Evolutionary conservation across 2,888 invertebrate species (phyloP).

Genomic region (Polietes domitor): DNA sequence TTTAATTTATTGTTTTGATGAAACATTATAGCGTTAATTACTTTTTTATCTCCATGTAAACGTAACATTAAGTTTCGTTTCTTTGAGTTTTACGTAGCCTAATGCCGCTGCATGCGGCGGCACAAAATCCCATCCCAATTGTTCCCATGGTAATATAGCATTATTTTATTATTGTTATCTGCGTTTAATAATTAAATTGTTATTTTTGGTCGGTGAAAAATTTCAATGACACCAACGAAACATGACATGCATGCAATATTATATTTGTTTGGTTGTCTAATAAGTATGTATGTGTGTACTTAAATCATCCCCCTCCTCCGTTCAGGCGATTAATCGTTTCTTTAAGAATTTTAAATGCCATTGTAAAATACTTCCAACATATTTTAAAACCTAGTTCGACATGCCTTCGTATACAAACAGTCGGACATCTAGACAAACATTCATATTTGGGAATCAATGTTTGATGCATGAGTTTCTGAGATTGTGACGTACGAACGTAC

Average conservation of each 20-base stretch:
- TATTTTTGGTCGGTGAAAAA: conserved; percentile 42
- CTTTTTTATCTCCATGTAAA: too few relatives aligned
- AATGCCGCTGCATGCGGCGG: not conserved
- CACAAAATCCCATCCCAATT: too few relatives aligned
- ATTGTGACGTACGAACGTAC: not conserved
- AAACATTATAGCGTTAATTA: too few relatives aligned
- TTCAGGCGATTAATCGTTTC: not conserved
- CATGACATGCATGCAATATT: conserved; percentile 61
- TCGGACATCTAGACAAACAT: not conserved
- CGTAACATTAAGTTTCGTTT: not conserved
- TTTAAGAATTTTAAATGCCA: conserved; percentile 3
- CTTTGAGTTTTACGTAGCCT: not conserved
- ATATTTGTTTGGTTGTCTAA: conserved; percentile 5
- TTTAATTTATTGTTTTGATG: too few relatives aligned
- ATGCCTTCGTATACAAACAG: not conserved
- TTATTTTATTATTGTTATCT: conserved; percentile 53
- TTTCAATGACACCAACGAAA: conserved; percentile 50
- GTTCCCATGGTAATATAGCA: not conserved
- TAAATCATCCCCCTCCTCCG: not conserved
- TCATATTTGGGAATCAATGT: not conserved
- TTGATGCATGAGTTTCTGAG: not conserved
- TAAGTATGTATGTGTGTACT: not conserved
- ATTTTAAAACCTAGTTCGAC: not conserved
- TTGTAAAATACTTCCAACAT: not conserved
- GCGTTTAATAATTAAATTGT: conserved; percentile 51